Base-by-base conservation (phyloP, 2,888 invertebrate species). In the Mythimna lalbum region DNA sequence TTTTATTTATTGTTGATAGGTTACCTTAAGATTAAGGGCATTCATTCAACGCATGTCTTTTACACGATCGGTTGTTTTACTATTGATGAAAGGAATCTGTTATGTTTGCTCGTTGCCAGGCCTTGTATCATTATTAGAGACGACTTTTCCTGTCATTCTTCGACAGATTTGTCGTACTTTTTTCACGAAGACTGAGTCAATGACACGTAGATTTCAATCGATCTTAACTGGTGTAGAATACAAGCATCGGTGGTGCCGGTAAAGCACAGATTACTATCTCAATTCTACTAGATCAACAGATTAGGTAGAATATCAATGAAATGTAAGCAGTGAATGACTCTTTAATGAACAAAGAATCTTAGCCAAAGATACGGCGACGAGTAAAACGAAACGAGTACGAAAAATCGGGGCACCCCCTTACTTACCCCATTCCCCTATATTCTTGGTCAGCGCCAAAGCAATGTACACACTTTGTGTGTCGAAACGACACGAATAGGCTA, bases 271-370 rank as follows among this genome's bases (percentile, higher is more conserved):
- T 49, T 23, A 14, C 17, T 12, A 31, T 43, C 23, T 53, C 14
- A 21, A 0, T 50, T 23, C 6, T 9, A 55, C 31, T 39, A 55
- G n/a, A 63, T 61, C 19, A 62, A 27, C 23, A 71, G n/a, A 63
- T 63, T 6, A 56, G 0, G 5, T 21, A 33, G 4, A 43, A 61
- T 27, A 31, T 33, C 31, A 63, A 50, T 64, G 0, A 33, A 63
- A 39, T n/a, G 4, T 49, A 23, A 23, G 27, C 52, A 53, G 12
- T 23, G 7, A 49, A 55, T 39, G 12, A 52, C 27, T 57, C 31
- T 49, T 31, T 21, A 53, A 23, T 36, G n/a, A 65, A 52, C 57
- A 59, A 36, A 52, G 4, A 43, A 36, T 43, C 2, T 23, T 36
- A 31, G 9, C 23, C 47, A 47, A 27, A 47, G 47, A 47, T 63